Evolutionary conservation across 2,888 invertebrate genomes (phyloP).

Genomic region (Eupithecia vulgata): DNA sequence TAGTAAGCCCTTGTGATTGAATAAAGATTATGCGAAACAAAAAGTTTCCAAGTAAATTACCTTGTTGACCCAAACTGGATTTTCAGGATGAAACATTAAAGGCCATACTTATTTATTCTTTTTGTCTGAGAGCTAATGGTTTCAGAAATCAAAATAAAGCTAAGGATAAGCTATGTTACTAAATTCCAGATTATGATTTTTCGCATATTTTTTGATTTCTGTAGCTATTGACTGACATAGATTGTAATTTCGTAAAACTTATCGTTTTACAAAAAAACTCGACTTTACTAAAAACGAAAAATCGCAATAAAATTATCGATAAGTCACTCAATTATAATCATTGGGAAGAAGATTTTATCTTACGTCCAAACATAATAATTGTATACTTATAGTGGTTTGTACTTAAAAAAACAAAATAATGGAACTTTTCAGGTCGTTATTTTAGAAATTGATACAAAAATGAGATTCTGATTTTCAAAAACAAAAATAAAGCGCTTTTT

Average conservation of each 20-base stretch:
- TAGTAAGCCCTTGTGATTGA: constrained; percentile 20
- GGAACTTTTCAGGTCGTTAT: too few species aligned
- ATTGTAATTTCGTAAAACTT: neutral
- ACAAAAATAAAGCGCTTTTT: too few species aligned
- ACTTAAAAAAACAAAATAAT: too few species aligned
- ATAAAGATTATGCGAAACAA: constrained; percentile 22
- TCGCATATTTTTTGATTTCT: neutral
- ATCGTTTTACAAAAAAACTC: too few species aligned
- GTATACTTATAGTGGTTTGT: too few species aligned
- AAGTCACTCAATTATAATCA: too few species aligned
- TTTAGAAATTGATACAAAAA: too few species aligned
- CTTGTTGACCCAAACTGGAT: constrained; percentile 16
- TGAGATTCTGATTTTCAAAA: too few species aligned
- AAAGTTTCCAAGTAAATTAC: constrained; percentile 24
- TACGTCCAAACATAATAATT: too few species aligned
- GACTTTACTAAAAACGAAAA: too few species aligned
- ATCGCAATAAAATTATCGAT: too few species aligned
- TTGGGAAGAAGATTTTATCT: too few species aligned
- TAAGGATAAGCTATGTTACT: neutral
- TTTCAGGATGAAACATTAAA: constrained; percentile 8
- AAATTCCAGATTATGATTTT: neutral
- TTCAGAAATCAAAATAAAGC: neutral
- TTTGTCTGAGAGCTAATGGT: neutral
- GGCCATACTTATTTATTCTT: neutral
- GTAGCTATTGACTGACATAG: neutral